These are phyloP conservation scores for Salmo trutta DNA, from an alignment of 2,797 vertebrate species.

Conservation along the genomic window DNA sequence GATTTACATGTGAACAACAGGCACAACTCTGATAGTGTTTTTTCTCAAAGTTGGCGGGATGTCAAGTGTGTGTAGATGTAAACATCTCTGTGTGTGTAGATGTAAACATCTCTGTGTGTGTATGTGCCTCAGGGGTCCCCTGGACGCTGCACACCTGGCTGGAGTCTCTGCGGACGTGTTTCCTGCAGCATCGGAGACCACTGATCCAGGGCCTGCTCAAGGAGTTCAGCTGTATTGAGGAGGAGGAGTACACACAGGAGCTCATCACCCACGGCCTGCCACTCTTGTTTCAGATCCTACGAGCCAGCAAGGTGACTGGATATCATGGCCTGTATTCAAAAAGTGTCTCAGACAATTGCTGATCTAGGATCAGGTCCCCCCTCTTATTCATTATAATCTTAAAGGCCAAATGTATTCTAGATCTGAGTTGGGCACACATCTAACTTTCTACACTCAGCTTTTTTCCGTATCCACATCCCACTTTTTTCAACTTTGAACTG, in stretches of 20 bases:
- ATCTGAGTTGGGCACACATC: not conserved
- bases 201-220: conserved; percentile 94
- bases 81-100: no score
- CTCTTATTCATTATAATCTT: not conserved
- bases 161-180: conserved; percentile 92
- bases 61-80: no score
- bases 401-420: not conserved
- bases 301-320: conserved; percentile 90
- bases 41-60: no score
- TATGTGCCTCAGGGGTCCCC: conserved; percentile 80
- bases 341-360: not conserved
- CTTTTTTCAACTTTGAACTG: not conserved
- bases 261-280: conserved; percentile 92
- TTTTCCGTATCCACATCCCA: not conserved
- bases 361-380: no score
- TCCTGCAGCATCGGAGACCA: conserved; percentile 91
- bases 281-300: conserved; percentile 95
- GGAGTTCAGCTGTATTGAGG: conserved; percentile 96
- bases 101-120: no score
- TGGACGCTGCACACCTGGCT: conserved; percentile 97
- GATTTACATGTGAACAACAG: no score
- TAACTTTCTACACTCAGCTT: not conserved
- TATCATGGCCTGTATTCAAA: not conserved
- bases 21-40: no score
- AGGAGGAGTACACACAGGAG: conserved; percentile 95